Evolutionary conservation across 2,888 invertebrate species (phyloP).

Genomic region (Metallyticus violacea): DNA sequence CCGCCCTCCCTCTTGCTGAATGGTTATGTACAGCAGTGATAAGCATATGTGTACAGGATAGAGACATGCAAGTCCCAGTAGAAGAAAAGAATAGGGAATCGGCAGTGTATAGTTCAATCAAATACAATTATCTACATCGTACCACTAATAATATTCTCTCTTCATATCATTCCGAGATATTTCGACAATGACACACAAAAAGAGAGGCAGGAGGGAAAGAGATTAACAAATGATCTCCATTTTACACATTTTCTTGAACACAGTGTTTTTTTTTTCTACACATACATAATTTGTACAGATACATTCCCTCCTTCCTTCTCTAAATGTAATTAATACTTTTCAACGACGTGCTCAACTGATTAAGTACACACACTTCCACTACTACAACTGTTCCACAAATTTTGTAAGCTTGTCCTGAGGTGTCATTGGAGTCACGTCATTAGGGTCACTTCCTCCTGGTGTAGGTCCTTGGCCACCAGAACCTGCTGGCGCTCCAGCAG

Average conservation of each 20-base stretch:
- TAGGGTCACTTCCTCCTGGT: slow-evolving; percentile 46
- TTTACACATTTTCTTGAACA: slow-evolving; percentile 17
- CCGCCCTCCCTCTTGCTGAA: not conserved
- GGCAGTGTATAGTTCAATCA: slow-evolving; percentile 12
- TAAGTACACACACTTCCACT: slow-evolving; percentile 24
- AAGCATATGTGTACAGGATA: slow-evolving; percentile 9
- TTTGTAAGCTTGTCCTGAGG: slow-evolving; percentile 93
- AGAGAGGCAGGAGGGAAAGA: slow-evolving; percentile 12
- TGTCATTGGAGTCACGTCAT: slow-evolving; percentile 75
- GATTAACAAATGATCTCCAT: not conserved
- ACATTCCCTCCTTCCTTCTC: not conserved
- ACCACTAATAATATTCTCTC: not conserved
- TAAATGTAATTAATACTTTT: slow-evolving; percentile 26
- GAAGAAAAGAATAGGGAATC: slow-evolving; percentile 11
- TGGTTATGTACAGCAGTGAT: not conserved
- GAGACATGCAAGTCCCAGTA: not conserved
- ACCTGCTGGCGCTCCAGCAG: slow-evolving; percentile 49
- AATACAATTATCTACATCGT: not conserved
- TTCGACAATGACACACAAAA: slow-evolving; percentile 9
- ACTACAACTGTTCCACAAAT: slow-evolving; percentile 93
- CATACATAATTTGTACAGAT: slow-evolving; percentile 23
- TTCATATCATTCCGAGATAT: not conserved
- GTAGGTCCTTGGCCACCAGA: slow-evolving; percentile 42
- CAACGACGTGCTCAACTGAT: not conserved
- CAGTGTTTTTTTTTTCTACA: slow-evolving; percentile 13